Percentiles rank a stretch among this genome's conserved stretches.
phyloP scores from a whole-genome alignment of 2,888 invertebrate species.

The Tiliacea citrago region DNA sequence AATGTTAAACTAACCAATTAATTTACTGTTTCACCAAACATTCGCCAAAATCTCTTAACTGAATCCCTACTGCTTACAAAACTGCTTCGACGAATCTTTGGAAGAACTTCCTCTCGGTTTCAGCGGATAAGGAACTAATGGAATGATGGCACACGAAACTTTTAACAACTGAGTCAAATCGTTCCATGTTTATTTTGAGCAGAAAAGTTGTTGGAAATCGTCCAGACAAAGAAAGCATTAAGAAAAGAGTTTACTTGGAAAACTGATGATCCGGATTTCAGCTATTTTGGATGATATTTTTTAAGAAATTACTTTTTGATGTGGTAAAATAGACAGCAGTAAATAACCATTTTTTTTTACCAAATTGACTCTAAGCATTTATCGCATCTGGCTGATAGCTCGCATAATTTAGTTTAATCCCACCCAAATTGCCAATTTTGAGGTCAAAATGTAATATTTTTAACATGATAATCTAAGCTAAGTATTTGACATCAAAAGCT shows the following conservation, averaged over 20 bases:
- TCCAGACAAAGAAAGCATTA: slow-evolving; percentile 30
- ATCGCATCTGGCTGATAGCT: too few relatives aligned
- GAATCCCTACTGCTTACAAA: background rate
- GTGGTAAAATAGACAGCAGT: background rate
- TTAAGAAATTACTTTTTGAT: background rate
- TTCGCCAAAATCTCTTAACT: background rate
- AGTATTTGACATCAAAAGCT: background rate
- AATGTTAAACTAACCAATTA: too few relatives aligned
- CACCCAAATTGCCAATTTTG: background rate
- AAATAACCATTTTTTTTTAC: too few relatives aligned
- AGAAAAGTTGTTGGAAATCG: slow-evolving; percentile 53
- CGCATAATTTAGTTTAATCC: background rate
- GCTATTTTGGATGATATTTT: background rate
- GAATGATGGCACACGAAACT: slow-evolving; percentile 37
- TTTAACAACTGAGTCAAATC: slow-evolving; percentile 45
- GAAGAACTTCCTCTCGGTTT: slow-evolving; percentile 20
- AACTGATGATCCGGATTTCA: slow-evolving; percentile 25
- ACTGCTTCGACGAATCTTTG: slow-evolving; percentile 15
- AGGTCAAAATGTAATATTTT: background rate
- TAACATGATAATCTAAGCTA: background rate
- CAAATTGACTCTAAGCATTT: background rate
- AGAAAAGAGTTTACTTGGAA: slow-evolving; percentile 32
- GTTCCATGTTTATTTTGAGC: slow-evolving; percentile 44
- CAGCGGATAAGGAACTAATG: slow-evolving; percentile 22
- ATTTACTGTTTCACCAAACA: background rate